Conservation (phyloP, 2,888 invertebrate species). For the Lomographa bimaculata region DNA sequence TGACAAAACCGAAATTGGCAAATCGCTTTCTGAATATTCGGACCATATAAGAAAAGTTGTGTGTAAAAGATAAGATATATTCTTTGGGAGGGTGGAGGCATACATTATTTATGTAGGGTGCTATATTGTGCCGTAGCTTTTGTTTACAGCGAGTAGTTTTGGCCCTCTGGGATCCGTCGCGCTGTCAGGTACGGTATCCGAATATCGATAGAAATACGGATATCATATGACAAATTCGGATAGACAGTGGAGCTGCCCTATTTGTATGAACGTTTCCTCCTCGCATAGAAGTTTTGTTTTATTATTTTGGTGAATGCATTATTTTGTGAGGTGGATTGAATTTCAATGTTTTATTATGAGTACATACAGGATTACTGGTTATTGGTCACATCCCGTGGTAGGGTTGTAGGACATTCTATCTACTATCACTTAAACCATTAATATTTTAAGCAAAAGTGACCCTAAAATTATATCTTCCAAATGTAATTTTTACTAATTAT, state of each 20-base stretch:
- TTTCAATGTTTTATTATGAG: not conserved
- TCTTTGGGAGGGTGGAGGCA: constrained; percentile 36
- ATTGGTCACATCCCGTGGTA: too few species aligned
- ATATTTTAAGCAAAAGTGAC: too few species aligned
- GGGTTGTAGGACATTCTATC: too few species aligned
- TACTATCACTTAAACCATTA: too few species aligned
- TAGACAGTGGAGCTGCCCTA: constrained; percentile 3
- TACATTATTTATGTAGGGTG: constrained; percentile 51
- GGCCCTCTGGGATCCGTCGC: constrained; percentile 39
- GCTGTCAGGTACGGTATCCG: constrained; percentile 31
- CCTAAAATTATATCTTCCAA: too few species aligned
- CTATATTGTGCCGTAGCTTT: constrained; percentile 46
- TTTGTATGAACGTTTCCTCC: constrained; percentile 10
- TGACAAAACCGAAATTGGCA: constrained; percentile 28
- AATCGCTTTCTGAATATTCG: constrained; percentile 31
- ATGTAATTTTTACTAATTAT: too few species aligned
- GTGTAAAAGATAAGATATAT: constrained; percentile 40
- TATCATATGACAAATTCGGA: constrained; percentile 23
- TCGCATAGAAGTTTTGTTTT: not conserved
- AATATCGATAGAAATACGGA: constrained; percentile 22
- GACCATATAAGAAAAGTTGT: constrained; percentile 21
- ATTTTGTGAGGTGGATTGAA: too few species aligned
- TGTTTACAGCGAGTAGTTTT: constrained; percentile 50
- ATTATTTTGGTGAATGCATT: not conserved
- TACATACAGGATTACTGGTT: too few species aligned